These are phyloP conservation scores for Xestia sexstrigata DNA, from an alignment of 2,888 invertebrate genomes.

Conservation along the genomic window DNA sequence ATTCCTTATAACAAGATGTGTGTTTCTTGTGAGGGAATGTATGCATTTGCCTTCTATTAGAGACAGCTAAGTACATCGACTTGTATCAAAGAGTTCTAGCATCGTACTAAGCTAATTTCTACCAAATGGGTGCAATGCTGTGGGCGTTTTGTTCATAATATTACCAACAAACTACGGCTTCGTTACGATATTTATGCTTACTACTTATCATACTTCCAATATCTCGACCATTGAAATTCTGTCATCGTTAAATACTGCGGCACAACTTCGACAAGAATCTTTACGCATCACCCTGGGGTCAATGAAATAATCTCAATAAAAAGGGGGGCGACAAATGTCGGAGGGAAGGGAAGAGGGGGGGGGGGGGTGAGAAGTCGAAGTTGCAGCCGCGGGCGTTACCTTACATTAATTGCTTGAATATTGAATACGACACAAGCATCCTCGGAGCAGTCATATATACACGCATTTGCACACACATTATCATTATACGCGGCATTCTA, in stretches of 20 bases:
- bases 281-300: slow-evolving; percentile 12
- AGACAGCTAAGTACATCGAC: slow-evolving; percentile 3
- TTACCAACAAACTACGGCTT: slow-evolving; percentile 75
- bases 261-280: slow-evolving; percentile 54
- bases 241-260: slow-evolving; percentile 72
- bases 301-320: slow-evolving; percentile 63
- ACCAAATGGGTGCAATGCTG: slow-evolving; percentile 49
- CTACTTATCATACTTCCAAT: slow-evolving; percentile 78
- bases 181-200: slow-evolving; percentile 85
- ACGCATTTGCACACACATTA: slow-evolving; percentile 69
- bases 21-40: slow-evolving; percentile 16
- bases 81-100: slow-evolving; percentile 10
- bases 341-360: background rate
- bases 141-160: slow-evolving; percentile 68
- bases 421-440: slow-evolving; percentile 80
- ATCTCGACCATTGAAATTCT: slow-evolving; percentile 70
- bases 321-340: slow-evolving; percentile 42
- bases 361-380: slow-evolving; percentile 51
- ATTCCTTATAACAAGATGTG: slow-evolving; percentile 35
- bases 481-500: slow-evolving; percentile 59
- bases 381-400: slow-evolving; percentile 67
- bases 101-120: slow-evolving; percentile 7
- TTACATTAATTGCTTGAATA: slow-evolving; percentile 76
- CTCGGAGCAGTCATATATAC: slow-evolving; percentile 67
- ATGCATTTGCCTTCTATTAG: slow-evolving; percentile 3